Percentiles rank a stretch among this genome's conserved stretches.
phyloP scores from a whole-genome alignment of 2,113 vertebrate species.

The Cichladusa arquata region DNA sequence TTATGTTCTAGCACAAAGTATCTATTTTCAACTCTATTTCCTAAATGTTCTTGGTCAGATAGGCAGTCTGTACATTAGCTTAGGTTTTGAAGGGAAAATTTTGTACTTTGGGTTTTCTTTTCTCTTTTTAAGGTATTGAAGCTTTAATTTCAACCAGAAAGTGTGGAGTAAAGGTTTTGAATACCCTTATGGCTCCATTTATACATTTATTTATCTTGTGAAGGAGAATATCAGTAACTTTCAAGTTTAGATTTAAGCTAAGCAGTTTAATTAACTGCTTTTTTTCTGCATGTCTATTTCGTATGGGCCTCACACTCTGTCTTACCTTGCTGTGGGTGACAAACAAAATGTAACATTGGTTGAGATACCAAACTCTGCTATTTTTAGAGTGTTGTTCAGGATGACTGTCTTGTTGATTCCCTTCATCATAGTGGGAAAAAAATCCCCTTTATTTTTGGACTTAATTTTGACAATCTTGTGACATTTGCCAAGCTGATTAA shows the following conservation, averaged over 20 bases:
- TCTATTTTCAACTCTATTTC: not conserved
- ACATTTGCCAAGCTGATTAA: not conserved
- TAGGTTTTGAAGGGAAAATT: not conserved
- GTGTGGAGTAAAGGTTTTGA: not conserved
- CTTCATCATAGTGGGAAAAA: not conserved
- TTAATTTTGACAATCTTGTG: not conserved
- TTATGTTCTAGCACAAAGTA: not conserved
- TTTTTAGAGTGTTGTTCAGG: not conserved
- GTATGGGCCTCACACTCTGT: rapidly evolving
- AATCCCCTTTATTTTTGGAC: not conserved
- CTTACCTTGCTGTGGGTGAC: not conserved
- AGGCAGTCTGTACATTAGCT: not conserved
- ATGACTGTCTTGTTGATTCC: not conserved
- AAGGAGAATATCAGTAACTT: not conserved
- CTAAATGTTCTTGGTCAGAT: not conserved
- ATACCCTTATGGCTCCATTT: not conserved
- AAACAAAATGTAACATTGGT: not conserved
- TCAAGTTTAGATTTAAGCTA: not conserved
- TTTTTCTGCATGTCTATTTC: not conserved
- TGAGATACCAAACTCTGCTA: not conserved
- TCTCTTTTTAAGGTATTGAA: not conserved
- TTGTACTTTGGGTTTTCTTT: not conserved
- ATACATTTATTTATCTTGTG: not conserved
- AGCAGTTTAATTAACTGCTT: not conserved
- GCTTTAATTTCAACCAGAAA: not conserved